These are phyloP conservation scores for Smittia aterrima DNA, from an alignment of 2,888 invertebrate genomes.

Conservation along the genomic window DNA sequence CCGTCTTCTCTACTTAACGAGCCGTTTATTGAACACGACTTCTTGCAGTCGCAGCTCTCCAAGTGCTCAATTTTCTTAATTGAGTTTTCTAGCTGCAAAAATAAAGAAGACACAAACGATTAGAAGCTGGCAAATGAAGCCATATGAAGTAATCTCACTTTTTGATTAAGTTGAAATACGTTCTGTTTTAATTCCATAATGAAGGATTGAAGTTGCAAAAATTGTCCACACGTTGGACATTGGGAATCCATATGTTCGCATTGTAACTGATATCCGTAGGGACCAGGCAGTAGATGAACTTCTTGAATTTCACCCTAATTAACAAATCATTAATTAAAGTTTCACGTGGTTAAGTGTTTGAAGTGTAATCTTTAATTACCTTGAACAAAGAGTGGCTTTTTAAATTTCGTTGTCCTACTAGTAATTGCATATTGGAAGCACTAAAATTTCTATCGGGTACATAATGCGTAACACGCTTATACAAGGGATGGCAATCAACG, in stretches of 20 bases:
- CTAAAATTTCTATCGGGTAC: conserved; percentile 74
- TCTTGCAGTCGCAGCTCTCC: conserved; percentile 88
- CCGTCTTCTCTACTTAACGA: conserved; percentile 74
- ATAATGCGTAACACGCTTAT: conserved; percentile 74
- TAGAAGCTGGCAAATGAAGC: neutral
- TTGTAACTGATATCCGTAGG: conserved; percentile 81
- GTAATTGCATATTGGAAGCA: conserved; percentile 70
- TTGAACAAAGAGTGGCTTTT: conserved; percentile 79
- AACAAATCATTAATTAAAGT: neutral
- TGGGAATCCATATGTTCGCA: conserved; percentile 83
- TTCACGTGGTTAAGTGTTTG: neutral
- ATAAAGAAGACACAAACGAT: conserved; percentile 12
- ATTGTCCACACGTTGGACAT: conserved; percentile 89
- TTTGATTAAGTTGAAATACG: conserved; percentile 77
- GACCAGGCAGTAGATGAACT: conserved; percentile 78
- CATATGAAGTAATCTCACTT: conserved; percentile 60
- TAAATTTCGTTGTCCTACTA: conserved; percentile 84
- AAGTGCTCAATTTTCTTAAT: conserved; percentile 59
- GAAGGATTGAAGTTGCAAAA: conserved; percentile 76
- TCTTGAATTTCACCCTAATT: conserved; percentile 83
- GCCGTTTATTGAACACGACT: conserved; percentile 79
- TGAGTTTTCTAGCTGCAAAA: conserved; percentile 62
- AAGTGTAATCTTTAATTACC: conserved; percentile 60
- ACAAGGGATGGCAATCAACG: conserved; percentile 83
- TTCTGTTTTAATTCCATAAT: conserved; percentile 77